Conservation (phyloP, 1,140 invertebrate genomes). For the Drosophila obscura region DNA sequence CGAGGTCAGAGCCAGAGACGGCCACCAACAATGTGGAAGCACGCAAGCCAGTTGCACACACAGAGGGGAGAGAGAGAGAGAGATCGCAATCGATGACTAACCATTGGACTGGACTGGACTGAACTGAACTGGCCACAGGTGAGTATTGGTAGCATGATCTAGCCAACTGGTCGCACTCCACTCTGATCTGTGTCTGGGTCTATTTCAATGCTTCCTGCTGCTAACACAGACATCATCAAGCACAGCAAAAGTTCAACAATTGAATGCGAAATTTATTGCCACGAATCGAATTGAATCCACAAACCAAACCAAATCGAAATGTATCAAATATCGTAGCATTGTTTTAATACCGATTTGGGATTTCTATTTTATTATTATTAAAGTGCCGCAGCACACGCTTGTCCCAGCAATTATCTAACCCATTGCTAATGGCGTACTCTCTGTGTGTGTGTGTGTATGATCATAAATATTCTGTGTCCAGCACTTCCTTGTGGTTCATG, state of each 20-base stretch:
- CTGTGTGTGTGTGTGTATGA: slow-evolving; percentile 30
- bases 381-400: slow-evolving; percentile 47
- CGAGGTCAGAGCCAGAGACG: slow-evolving; percentile 40
- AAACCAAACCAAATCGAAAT: slow-evolving; percentile 27
- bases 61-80: background rate
- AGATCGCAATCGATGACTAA: slow-evolving; percentile 42
- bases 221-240: slow-evolving; percentile 74
- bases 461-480: slow-evolving; percentile 54
- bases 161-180: slow-evolving; percentile 41
- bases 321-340: slow-evolving; percentile 53
- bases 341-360: slow-evolving; percentile 33
- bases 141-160: slow-evolving; percentile 29
- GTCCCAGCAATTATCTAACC: slow-evolving; percentile 47
- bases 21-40: slow-evolving; percentile 23
- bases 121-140: slow-evolving; percentile 42
- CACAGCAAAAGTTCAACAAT: slow-evolving; percentile 70
- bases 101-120: slow-evolving; percentile 6
- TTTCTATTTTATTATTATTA: slow-evolving; percentile 38
- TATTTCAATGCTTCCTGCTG: slow-evolving; percentile 67
- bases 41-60: slow-evolving; percentile 19
- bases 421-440: slow-evolving; percentile 60
- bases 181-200: slow-evolving; percentile 11
- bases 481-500: slow-evolving; percentile 60
- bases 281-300: slow-evolving; percentile 40
- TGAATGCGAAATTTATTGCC: slow-evolving; percentile 77